Evolutionary conservation across 2,797 vertebrate species (phyloP), one percentile per base, ranked within the genome.

Genomic region (Phrynocephalus forsythii): DNA sequence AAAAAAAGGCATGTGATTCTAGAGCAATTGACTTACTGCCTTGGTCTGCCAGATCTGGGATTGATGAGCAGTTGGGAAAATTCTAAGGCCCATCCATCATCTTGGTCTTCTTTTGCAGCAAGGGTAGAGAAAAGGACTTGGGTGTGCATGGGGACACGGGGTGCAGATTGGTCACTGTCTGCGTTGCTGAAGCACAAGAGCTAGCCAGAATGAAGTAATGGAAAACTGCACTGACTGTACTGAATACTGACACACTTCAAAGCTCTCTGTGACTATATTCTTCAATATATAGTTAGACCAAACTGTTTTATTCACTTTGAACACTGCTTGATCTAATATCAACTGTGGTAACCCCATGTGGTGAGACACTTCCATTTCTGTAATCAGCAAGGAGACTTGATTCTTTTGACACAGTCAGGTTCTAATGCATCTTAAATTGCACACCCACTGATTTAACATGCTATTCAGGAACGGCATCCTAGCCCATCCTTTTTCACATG

Each of bases 271-370:
- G 76, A 88, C 82, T 71, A 50, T 71, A 63, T 88, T 72, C 82
- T 82, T 84, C 67, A 48, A 72, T 84, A 84, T 72, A 73, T 66
- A 88, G 75, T 88, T 84, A 84, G 52, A 30, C 52, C 38, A 30
- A 73, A 84, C 76, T 84, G 76, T 87, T 88, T 84, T 88, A 83
- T 88, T 88, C 87, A 84, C 82, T 88, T 84, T 84, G 82, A 84
- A 79, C 75, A 20, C 82, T 83, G 75, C 67, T 84, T 83, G 68
- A 88, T 84, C 76, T 84, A 72, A 88, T 88, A 88, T 88, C 87
- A 84, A 16, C 50, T 83, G 60, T 83, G 73, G 86, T 83, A 78
- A 79, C 86, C 87, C 87, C 81, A 88, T 79, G 75, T 79, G 82
- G 87, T 73, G 87, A 88, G 82, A 77, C 73, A 83, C 81, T 87